A percentile compares a stretch with the other conserved stretches of the same genome.
These are phyloP conservation scores for Clanis bilineata DNA, from an alignment of 2,888 invertebrate species.

Conservation along the genomic window DNA sequence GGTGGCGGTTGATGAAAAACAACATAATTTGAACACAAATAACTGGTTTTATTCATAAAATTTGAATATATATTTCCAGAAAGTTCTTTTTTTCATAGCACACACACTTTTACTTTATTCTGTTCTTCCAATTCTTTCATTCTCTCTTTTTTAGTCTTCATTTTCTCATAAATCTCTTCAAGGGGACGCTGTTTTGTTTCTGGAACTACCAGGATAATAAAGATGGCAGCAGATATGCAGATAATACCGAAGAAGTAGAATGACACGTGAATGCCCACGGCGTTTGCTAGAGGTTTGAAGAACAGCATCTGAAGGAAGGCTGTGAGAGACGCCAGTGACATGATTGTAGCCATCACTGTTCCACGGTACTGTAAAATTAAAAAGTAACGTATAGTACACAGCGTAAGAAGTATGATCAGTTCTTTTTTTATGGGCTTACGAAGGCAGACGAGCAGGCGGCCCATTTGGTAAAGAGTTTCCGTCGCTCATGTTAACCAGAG, in stretches of 20 bases:
- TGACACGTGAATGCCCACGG: slow-evolving; percentile 52
- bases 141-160: slow-evolving; percentile 59
- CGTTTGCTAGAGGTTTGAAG: slow-evolving; percentile 58
- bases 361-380: slow-evolving; percentile 66
- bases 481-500: too few relatives aligned
- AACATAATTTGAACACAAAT: too few relatives aligned
- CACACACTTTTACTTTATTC: slow-evolving; percentile 3
- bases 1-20: too few relatives aligned
- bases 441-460: too few relatives aligned
- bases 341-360: slow-evolving; percentile 58
- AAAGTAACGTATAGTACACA: too few relatives aligned
- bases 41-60: too few relatives aligned
- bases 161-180: slow-evolving; percentile 56
- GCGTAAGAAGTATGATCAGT: too few relatives aligned
- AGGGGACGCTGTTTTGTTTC: slow-evolving; percentile 57
- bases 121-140: slow-evolving; percentile 23
- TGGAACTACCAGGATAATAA: slow-evolving; percentile 52
- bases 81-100: too few relatives aligned
- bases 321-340: slow-evolving; percentile 51
- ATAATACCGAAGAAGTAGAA: slow-evolving; percentile 60
- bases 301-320: slow-evolving; percentile 61
- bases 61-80: too few relatives aligned
- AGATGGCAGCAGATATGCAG: slow-evolving; percentile 49
- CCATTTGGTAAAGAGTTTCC: too few relatives aligned
- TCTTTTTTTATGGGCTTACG: too few relatives aligned